A percentile compares a stretch with the other conserved stretches of the same genome.
These are phyloP conservation scores for Pyrgilauda ruficollis DNA, from an alignment of 2,113 vertebrate genomes.

Conservation along the genomic window DNA sequence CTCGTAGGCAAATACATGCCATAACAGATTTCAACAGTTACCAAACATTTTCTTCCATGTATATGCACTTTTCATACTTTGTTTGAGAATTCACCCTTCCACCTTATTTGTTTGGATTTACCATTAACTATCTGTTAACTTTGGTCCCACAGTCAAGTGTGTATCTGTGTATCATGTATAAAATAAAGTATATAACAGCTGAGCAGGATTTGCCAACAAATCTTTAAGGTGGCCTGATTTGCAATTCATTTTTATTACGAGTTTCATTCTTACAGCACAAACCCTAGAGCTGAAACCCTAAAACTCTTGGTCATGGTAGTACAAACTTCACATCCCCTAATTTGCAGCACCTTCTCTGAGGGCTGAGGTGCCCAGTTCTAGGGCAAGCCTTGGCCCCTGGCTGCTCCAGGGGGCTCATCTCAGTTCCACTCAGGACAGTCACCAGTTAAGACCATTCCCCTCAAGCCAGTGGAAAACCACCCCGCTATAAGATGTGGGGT, in stretches of 20 bases:
- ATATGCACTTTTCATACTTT: not conserved
- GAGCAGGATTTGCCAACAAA: not conserved
- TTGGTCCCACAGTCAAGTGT: not conserved
- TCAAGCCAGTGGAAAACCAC: not conserved
- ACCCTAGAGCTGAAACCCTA: not conserved
- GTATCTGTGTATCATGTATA: rapidly evolving
- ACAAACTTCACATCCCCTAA: not conserved
- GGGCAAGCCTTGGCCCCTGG: not conserved
- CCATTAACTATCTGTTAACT: not conserved
- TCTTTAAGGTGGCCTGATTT: not conserved
- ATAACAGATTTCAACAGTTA: not conserved
- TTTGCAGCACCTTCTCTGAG: not conserved
- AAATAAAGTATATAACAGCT: not conserved
- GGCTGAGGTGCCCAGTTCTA: not conserved
- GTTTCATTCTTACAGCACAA: not conserved
- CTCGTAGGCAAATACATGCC: not conserved
- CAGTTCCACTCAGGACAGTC: not conserved
- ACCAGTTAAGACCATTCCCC: not conserved
- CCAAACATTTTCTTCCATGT: not conserved
- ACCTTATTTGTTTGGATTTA: not conserved
- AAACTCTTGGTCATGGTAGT: not conserved
- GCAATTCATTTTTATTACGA: not conserved
- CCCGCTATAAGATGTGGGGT: not conserved
- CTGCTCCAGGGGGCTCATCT: rapidly evolving
- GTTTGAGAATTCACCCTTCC: not conserved